Base-by-base conservation (phyloP, 2,797 vertebrate species). In the Enteromius afrohamiltoni region DNA sequence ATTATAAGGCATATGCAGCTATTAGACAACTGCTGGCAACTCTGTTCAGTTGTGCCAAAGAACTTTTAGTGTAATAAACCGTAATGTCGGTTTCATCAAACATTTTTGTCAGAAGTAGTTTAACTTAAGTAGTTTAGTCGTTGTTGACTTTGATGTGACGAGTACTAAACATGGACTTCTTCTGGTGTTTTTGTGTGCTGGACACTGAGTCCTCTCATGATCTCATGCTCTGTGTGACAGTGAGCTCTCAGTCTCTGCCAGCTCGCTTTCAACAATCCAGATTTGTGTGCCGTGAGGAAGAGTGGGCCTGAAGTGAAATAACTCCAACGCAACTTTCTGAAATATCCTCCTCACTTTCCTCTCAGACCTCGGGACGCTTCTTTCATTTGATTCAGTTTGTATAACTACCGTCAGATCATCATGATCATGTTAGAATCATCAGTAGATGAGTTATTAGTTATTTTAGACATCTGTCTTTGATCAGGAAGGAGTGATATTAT, bases 181-280 rank as follows among this genome's bases (percentile, higher is more conserved):
- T 8, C 89, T 42, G 81, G 49, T 71, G 87, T 85, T 86, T 79
- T 79, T 86, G 86, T 82, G 80, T 69, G n/a, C 71, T 26, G 60
- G 77, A 83, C 83, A 87, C 51, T 40, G 62, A 80, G 77, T 51
- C 45, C 76, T 64, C 89, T 91, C 78, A 87, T 91, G 91, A 92
- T 87, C 23, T 23, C 77, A 11, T 49, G 68, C 42, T 60, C 14
- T 60, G 9, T 23, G 77, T 23, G 77, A 90, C 89, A 89, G 88
- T 47, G 75, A 85, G 85, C 86, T 79, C 85, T 88, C 90, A 86
- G 89, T 86, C 82, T 83, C 78, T 13, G 4, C 76, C 62, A 79
- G 79, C n/a, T 60, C 6, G 2, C 37, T 62, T 64, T 60, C 69
- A 90, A 93, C 93, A 93, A 92, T 91, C 90, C 71, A 64, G 14